A percentile compares a stretch with the other conserved stretches of the same genome.
Conservation (phyloP, 2,888 invertebrate species). For the Leptinotarsa tumamoca region DNA sequence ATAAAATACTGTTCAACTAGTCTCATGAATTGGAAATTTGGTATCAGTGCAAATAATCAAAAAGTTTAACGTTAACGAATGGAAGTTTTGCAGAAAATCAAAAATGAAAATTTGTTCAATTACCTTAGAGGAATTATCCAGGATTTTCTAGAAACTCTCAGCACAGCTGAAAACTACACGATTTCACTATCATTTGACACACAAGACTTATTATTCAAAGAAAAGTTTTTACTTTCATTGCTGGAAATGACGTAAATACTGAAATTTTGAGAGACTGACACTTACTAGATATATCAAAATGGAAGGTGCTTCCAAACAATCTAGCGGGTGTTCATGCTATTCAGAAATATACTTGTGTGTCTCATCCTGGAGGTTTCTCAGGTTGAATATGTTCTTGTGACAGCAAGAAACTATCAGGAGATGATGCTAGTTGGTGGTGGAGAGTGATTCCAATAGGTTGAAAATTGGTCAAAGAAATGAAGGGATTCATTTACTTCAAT, state of each 20-base stretch:
- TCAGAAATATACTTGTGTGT: too few species aligned
- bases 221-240: constrained; percentile 35
- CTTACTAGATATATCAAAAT: constrained; percentile 38
- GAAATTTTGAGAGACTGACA: constrained; percentile 44
- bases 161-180: constrained; percentile 22
- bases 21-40: too few species aligned
- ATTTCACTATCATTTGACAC: constrained; percentile 44
- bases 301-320: not conserved
- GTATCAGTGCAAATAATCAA: too few species aligned
- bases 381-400: too few species aligned
- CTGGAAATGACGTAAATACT: constrained; percentile 42
- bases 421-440: too few species aligned
- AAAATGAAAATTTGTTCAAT: not conserved
- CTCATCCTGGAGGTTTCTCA: too few species aligned
- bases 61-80: too few species aligned
- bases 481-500: too few species aligned
- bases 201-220: constrained; percentile 36
- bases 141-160: constrained; percentile 1
- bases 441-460: too few species aligned
- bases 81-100: not conserved
- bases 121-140: constrained; percentile 17
- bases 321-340: not conserved
- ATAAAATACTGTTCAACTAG: too few species aligned
- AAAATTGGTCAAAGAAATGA: too few species aligned
- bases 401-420: too few species aligned